Conservation (phyloP, 2,888 invertebrate species). For the Zaprionus lineosus region DNA sequence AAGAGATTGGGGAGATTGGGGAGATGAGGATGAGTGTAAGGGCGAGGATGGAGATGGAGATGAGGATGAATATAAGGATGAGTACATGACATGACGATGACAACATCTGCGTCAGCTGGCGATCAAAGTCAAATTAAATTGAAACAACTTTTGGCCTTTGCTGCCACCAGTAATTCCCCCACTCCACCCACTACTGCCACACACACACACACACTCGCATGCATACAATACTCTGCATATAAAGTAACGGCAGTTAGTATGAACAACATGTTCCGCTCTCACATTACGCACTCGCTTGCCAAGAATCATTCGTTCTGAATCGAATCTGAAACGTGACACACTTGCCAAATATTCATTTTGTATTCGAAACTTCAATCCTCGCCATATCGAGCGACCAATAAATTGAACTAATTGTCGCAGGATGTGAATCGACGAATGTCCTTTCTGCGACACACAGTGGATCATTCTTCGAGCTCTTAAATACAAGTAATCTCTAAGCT, state of each 20-base stretch:
- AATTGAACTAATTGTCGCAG: conserved; percentile 54
- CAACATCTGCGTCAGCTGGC: conserved; percentile 71
- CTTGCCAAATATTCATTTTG: conserved; percentile 33
- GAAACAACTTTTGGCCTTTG: conserved; percentile 62
- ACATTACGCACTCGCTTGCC: conserved; percentile 44
- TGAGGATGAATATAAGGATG: conserved; percentile 10
- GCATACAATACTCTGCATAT: conserved; percentile 5
- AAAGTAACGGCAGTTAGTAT: conserved; percentile 12
- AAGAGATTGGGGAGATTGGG: no score
- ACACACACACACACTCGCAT: conserved; percentile 2
- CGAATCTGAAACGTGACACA: conserved; percentile 52
- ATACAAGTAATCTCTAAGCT: no score
- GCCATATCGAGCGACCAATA: conserved; percentile 18
- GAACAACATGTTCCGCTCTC: conserved; percentile 36
- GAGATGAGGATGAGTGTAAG: conserved; percentile 1
- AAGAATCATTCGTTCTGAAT: conserved; percentile 38
- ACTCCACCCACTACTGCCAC: conserved; percentile 3
- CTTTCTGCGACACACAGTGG: no score
- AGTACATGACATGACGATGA: conserved; percentile 58
- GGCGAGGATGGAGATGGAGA: neutral
- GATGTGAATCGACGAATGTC: neutral
- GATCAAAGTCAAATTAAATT: conserved; percentile 77
- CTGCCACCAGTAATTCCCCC: conserved; percentile 1
- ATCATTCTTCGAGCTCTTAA: no score
- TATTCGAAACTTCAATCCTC: no score